Evolutionary conservation across 2,797 vertebrate species (phyloP), one percentile per base, ranked within the genome.

Genomic region (Poecilia gillii): DNA sequence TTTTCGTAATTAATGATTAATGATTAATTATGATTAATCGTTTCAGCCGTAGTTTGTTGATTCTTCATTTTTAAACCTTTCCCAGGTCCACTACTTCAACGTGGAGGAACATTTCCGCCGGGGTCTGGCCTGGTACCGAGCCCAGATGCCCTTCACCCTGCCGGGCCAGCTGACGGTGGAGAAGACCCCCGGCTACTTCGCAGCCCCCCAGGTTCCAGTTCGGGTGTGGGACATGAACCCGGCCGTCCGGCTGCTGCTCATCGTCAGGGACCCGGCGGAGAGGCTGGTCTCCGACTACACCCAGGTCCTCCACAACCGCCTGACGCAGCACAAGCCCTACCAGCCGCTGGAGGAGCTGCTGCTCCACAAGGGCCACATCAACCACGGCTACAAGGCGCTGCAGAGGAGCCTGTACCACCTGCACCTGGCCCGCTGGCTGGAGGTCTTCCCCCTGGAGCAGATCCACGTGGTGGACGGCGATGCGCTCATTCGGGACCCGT

Each of bases 271-370:
- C 87, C 96, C 96, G 0, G 96, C 96, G 0, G 95, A 97, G 83
- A 89, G 96, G 77, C 90, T 97, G 7, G 94, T 97, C 3, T 97
- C 96, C 0, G 96, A 97, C 94, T 97, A 97, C 90, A 97, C 96
- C 53, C 96, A 97, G 85, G 96, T 97, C 80, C 94, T 96, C 12
- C 95, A 97, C 92, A 96, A 97, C 92, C 95, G 96, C 25, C 85
- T 93, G 82, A 91, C 92, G 2, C 95, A 91, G 64, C 92, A 91
- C 87, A 97, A 97, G 90, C 89, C 96, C 74, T 96, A 96, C 90
- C 93, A 93, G 78, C 87, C 95, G 0, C 91, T 97, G 0, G 96
- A 96, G 74, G 88, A 94, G 75, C 91, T 97, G 49, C 91, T 97
- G 46, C 88, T 96, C 55, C 86, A 46, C 80, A 79, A 89, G 23